Base-by-base conservation (phyloP, 2,888 invertebrate species). In the Cephus runcator region DNA sequence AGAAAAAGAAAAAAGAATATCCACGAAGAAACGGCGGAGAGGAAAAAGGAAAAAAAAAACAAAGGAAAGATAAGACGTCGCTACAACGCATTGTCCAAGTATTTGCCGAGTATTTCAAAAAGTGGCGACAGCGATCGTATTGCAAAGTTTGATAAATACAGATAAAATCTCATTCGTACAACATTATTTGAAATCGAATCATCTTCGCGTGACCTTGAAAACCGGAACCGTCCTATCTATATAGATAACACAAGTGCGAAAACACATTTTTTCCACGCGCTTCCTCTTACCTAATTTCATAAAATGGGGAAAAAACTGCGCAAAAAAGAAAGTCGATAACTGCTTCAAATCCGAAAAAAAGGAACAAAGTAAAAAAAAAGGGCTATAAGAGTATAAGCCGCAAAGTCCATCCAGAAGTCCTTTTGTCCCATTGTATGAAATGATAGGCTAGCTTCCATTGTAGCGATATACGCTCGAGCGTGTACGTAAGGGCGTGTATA, bases 321-420 rank as follows among this genome's bases (percentile, higher is more conserved):
- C 9, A 56, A 56, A 1, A 4, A 40, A n/a, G n/a, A 23, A 9
- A 23, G 36, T 56, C 23, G 40, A 56, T 56, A 56, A 56, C 40
- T 6, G 23, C 40, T 23, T 56, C 0, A 56, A 56, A 56, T 23
- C 1, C 9, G 2, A 23, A 23, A 56, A 40, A 15, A 36, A 36
- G 36, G 40, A 15, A 40, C 0, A 23, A 23, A 6, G 40, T 56
- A 40, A 15, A 56, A 56, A 40, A 15, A 56, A 56, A 56, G 23
- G 40, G 40, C 40, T 56, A 56, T 56, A 56, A 56, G 40, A 33
- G 15, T 71, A 33, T 71, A 71, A 71, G 71, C 71, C 71, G 71
- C 71, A 71, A 71, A 71, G 71, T 71, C 71, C 71, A 33, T 34
- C 30, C 71, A 33, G 71, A 33, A 71, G 71, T 71, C 71, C 40